These are phyloP conservation scores for Corella eumyota DNA, from an alignment of 23 tunicate species.

Conservation along the genomic window DNA sequence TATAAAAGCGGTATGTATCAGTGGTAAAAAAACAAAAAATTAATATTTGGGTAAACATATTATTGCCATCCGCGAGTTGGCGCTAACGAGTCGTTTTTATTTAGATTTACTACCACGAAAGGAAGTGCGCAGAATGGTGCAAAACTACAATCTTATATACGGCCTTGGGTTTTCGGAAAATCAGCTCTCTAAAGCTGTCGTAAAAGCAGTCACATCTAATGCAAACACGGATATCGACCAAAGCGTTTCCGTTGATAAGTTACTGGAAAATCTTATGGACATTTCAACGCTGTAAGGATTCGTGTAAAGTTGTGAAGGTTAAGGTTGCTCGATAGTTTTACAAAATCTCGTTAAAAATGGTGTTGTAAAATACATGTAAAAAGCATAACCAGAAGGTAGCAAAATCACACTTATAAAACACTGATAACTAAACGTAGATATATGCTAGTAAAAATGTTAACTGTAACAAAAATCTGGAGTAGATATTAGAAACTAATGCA, in stretches of 20 bases:
- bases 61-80: neutral
- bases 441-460: too few species aligned
- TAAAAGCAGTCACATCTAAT: constrained; percentile 35
- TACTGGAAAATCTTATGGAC: constrained; percentile 9
- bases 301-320: too few species aligned
- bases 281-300: neutral
- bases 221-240: neutral
- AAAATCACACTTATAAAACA: too few species aligned
- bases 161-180: constrained; percentile 43
- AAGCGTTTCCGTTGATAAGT: constrained; percentile 27
- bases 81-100: neutral
- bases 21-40: neutral
- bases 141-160: constrained; percentile 80
- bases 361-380: too few species aligned
- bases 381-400: too few species aligned
- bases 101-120: constrained; percentile 8
- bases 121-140: constrained; percentile 61
- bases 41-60: neutral
- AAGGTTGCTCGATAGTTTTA: too few species aligned
- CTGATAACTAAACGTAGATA: too few species aligned
- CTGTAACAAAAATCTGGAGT: too few species aligned
- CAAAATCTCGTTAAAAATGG: too few species aligned
- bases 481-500: too few species aligned
- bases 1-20: constrained; percentile 29
- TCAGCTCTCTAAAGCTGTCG: constrained; percentile 28